Evolutionary conservation across 2,888 invertebrate genomes (phyloP).

Genomic region (Eupithecia vulgata): DNA sequence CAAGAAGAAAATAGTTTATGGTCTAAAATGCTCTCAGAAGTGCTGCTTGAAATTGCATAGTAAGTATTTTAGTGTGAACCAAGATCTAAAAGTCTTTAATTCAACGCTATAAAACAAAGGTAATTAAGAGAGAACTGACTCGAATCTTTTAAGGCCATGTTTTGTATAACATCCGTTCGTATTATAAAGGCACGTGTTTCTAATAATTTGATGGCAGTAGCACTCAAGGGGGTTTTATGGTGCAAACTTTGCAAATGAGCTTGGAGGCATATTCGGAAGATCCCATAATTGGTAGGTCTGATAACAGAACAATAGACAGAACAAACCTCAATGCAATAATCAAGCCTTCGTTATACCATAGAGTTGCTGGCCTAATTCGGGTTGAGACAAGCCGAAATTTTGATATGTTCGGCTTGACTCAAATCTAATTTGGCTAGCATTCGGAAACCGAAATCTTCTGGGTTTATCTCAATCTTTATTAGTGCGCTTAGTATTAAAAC

Average conservation of each 20-base stretch:
- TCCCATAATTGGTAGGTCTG: constrained; percentile 44
- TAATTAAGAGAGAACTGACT: background rate
- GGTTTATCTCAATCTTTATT: background rate
- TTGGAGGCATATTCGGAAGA: constrained; percentile 43
- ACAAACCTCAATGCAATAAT: constrained; percentile 55
- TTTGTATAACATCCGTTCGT: background rate
- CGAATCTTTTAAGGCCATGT: background rate
- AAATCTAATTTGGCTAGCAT: background rate
- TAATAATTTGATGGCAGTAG: constrained; percentile 24
- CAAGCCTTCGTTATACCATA: constrained; percentile 56
- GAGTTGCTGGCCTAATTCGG: background rate
- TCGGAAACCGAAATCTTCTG: background rate
- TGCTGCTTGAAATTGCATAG: background rate
- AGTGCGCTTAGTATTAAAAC: too few species aligned
- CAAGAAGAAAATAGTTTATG: constrained; percentile 9
- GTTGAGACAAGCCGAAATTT: background rate
- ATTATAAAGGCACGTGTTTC: constrained; percentile 13
- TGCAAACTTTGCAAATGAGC: constrained; percentile 33
- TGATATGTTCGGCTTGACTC: background rate
- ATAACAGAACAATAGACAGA: constrained; percentile 56
- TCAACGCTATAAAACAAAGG: background rate
- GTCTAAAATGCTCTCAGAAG: background rate
- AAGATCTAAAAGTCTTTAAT: background rate
- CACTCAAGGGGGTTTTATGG: constrained; percentile 25
- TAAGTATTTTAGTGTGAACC: background rate